A percentile compares a stretch with the other conserved stretches of the same genome.
These are phyloP conservation scores for Ailurus styani DNA, from an alignment of 2,113 vertebrate species.

Conservation along the genomic window DNA sequence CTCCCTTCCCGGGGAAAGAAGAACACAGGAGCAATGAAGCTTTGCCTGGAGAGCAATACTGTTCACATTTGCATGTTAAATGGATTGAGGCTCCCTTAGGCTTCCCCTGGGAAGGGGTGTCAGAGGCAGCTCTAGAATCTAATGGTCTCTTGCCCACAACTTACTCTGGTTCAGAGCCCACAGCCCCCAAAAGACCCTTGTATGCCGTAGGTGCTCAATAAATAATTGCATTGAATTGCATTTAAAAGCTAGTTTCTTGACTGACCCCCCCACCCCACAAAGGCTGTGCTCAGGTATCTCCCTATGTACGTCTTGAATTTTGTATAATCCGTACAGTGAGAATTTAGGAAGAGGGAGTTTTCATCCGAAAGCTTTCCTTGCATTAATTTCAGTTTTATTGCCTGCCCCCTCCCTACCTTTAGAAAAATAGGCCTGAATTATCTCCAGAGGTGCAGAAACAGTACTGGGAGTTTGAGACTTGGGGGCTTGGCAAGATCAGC, in stretches of 20 bases:
- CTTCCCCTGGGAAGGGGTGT: neutral
- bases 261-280: neutral
- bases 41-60: neutral
- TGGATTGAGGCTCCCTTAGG: neutral
- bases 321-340: neutral
- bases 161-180: neutral
- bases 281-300: neutral
- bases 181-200: neutral
- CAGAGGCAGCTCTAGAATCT: neutral
- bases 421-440: slow-evolving; percentile 56
- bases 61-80: slow-evolving; percentile 34
- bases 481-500: slow-evolving; percentile 66
- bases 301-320: neutral
- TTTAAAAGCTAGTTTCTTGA: neutral
- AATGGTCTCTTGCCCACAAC: neutral
- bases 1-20: neutral
- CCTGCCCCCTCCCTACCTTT: neutral
- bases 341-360: neutral
- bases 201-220: neutral
- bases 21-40: neutral
- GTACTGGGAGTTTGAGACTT: slow-evolving; percentile 62
- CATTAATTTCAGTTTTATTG: neutral
- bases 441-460: slow-evolving; percentile 68
- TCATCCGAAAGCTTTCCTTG: neutral
- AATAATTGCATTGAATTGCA: slow-evolving; percentile 18